These are phyloP conservation scores for Callopanchax toddi DNA, from an alignment of 2,113 vertebrate genomes.

Conservation along the genomic window DNA sequence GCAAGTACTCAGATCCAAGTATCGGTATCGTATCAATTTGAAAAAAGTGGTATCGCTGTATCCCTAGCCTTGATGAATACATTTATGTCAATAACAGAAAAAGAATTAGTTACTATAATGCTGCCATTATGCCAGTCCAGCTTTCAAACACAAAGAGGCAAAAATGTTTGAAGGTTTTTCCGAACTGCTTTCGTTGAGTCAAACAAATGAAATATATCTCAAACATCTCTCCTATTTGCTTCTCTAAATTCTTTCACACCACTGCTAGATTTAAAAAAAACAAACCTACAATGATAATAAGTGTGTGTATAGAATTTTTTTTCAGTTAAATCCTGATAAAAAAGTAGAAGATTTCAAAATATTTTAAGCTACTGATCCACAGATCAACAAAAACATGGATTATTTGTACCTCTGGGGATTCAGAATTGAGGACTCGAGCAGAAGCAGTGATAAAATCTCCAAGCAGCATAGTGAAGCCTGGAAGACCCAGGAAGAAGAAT, in stretches of 20 bases:
- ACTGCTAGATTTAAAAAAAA: background rate
- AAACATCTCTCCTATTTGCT: conserved; percentile 3
- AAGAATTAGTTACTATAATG: background rate
- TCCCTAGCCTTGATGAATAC: too few relatives aligned
- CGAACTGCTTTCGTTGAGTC: too few relatives aligned
- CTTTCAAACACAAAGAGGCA: background rate
- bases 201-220: background rate
- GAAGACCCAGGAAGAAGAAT: conserved; percentile 95
- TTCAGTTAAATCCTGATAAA: too few relatives aligned
- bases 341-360: background rate
- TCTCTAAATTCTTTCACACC: background rate
- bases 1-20: too few relatives aligned
- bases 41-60: too few relatives aligned
- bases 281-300: background rate
- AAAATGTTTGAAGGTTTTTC: background rate
- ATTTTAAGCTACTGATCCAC: background rate
- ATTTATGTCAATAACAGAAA: background rate
- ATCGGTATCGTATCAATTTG: too few relatives aligned
- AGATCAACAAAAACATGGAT: background rate
- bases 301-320: too few relatives aligned
- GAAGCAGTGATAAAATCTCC: conserved; percentile 91
- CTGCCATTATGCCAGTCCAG: background rate
- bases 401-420: conserved; percentile 83
- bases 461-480: conserved; percentile 93
- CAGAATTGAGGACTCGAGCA: conserved; percentile 83